These are phyloP conservation scores for Agapornis canus DNA, from an alignment of 2,797 vertebrate species.

Conservation along the genomic window DNA sequence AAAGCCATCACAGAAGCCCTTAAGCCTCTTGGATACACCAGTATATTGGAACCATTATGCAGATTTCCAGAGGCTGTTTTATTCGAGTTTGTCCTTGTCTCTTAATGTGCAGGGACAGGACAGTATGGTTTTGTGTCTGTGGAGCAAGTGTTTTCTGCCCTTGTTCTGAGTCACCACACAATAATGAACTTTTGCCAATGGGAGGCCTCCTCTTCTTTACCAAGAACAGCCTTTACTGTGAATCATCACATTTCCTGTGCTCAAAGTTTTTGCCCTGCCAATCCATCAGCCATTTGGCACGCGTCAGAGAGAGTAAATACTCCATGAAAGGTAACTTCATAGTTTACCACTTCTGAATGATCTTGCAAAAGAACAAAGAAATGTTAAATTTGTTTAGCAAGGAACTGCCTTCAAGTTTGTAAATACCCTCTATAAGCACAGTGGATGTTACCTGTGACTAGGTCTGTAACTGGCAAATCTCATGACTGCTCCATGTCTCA, in stretches of 20 bases:
- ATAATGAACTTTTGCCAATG: neutral
- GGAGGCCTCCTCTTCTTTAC: neutral
- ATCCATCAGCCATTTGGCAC: neutral
- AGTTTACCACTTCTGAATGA: neutral
- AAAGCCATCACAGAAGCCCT: neutral
- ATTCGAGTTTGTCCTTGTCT: neutral
- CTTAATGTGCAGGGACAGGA: neutral
- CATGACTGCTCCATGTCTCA: neutral
- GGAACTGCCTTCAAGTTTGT: neutral
- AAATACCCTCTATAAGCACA: neutral
- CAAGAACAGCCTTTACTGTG: neutral
- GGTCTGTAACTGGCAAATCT: neutral
- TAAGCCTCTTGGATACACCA: neutral
- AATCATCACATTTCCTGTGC: neutral
- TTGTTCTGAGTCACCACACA: fast-evolving
- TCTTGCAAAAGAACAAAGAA: neutral
- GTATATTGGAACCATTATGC: neutral
- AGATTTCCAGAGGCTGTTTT: neutral
- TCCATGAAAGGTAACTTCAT: neutral
- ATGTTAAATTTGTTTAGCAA: neutral
- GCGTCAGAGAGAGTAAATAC: neutral
- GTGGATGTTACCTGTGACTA: neutral
- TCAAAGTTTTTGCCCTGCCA: neutral
- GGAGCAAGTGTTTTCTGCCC: neutral
- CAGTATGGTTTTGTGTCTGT: neutral